A percentile compares a stretch with the other conserved stretches of the same genome.
phyloP scores from a whole-genome alignment of 2,797 vertebrate species.

The Sebastes nivosus region DNA sequence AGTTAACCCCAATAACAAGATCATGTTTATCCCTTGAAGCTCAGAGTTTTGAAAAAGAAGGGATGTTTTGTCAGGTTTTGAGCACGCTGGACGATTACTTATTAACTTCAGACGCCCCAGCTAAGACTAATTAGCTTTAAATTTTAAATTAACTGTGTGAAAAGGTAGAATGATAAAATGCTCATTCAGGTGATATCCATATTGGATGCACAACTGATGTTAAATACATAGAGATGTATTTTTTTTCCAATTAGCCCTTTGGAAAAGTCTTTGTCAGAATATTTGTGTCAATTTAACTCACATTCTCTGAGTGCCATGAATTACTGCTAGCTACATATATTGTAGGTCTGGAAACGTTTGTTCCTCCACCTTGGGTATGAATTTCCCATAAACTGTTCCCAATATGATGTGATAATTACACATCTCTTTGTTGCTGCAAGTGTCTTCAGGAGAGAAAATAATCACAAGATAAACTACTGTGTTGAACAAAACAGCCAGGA shows the following conservation, averaged over 20 bases:
- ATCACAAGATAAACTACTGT: background rate
- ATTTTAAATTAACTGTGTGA: conserved; percentile 21
- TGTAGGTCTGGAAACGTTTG: background rate
- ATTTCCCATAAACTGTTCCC: background rate
- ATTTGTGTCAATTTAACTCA: background rate
- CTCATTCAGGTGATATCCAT: conserved; percentile 4
- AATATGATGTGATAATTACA: background rate
- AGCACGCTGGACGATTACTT: background rate
- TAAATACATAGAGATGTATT: background rate
- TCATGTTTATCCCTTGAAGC: background rate
- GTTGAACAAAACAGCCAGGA: background rate
- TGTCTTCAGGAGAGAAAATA: background rate
- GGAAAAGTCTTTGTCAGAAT: background rate
- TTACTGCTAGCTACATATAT: background rate
- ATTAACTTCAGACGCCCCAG: background rate
- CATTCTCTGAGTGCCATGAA: conserved; percentile 19
- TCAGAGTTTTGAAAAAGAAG: background rate
- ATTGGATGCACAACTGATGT: conserved; percentile 10
- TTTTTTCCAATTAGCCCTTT: background rate
- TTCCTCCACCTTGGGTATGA: background rate
- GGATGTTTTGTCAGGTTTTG: background rate
- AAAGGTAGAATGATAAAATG: background rate
- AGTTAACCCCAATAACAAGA: background rate
- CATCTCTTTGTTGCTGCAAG: background rate
- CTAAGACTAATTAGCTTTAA: conserved; percentile 9